A percentile compares a stretch with the other conserved stretches of the same genome.
Conservation (phyloP, 2,797 vertebrate genomes). For the Peromyscus melanophrys region DNA sequence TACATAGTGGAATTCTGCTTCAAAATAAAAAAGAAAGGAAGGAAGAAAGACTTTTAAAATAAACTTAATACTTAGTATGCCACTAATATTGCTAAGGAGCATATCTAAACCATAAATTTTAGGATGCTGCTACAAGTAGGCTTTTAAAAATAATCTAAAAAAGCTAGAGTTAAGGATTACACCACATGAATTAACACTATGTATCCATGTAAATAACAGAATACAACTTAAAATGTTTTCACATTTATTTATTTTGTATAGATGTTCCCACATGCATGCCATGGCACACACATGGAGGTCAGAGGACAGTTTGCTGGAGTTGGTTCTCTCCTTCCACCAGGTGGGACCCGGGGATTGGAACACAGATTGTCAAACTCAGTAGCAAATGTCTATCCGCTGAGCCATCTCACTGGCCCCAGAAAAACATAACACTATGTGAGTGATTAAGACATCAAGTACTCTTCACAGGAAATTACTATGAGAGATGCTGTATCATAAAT, state of each 20-base stretch:
- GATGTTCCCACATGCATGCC: not conserved
- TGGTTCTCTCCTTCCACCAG: slow-evolving; percentile 26
- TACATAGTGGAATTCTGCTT: not conserved
- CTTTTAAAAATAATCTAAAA: slow-evolving; percentile 55
- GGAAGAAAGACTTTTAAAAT: not conserved
- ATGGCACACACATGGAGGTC: not conserved
- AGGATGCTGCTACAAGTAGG: not conserved
- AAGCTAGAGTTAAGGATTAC: slow-evolving; percentile 28
- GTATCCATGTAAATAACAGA: slow-evolving; percentile 6
- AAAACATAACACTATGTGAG: not conserved
- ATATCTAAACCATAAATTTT: slow-evolving; percentile 26
- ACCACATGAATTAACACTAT: not conserved
- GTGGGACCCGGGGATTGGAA: not conserved
- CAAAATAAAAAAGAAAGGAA: not conserved
- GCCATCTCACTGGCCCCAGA: not conserved
- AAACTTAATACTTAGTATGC: slow-evolving; percentile 51
- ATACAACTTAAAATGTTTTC: not conserved
- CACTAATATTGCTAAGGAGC: slow-evolving; percentile 50
- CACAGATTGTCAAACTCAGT: not conserved
- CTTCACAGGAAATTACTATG: slow-evolving; percentile 22
- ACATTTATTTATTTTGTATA: not conserved
- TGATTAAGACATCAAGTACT: not conserved
- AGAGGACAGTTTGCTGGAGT: not conserved
- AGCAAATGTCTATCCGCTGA: not conserved
- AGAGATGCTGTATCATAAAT: slow-evolving; percentile 56